These are phyloP conservation scores for Eumaeus atala DNA, from an alignment of 1,140 invertebrate species.

Conservation along the genomic window DNA sequence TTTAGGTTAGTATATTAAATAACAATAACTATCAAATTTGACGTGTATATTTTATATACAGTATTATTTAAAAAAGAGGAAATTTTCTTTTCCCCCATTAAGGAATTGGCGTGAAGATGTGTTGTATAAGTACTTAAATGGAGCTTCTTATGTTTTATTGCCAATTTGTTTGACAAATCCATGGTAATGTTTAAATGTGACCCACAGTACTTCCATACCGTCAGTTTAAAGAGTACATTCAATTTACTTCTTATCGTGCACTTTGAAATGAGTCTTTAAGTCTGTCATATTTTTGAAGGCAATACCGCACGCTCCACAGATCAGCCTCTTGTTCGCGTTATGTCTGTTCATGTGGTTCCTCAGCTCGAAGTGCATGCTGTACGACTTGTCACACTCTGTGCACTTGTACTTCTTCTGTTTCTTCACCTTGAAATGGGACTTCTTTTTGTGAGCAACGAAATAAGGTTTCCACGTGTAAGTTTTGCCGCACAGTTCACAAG, in stretches of 20 bases:
- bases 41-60: no score
- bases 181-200: no score
- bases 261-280: conserved; percentile 21
- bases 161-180: no score
- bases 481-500: conserved; percentile 48
- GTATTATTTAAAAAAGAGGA: no score
- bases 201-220: no score
- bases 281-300: conserved; percentile 21
- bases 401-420: conserved; percentile 31
- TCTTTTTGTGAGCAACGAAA: conserved; percentile 40
- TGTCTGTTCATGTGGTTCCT: conserved; percentile 34
- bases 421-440: conserved; percentile 27
- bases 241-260: conserved; percentile 6
- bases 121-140: no score
- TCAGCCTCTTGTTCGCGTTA: conserved; percentile 27
- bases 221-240: no score
- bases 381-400: conserved; percentile 31
- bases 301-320: conserved; percentile 24
- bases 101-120: no score
- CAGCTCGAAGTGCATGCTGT: conserved; percentile 30
- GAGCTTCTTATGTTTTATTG: no score
- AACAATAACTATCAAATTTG: no score
- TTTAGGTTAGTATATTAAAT: no score
- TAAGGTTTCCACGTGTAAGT: conserved; percentile 39
- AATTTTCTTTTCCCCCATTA: no score